These are phyloP conservation scores for Papilio aristodemus DNA, from an alignment of 1,140 invertebrate genomes.

Conservation along the genomic window DNA sequence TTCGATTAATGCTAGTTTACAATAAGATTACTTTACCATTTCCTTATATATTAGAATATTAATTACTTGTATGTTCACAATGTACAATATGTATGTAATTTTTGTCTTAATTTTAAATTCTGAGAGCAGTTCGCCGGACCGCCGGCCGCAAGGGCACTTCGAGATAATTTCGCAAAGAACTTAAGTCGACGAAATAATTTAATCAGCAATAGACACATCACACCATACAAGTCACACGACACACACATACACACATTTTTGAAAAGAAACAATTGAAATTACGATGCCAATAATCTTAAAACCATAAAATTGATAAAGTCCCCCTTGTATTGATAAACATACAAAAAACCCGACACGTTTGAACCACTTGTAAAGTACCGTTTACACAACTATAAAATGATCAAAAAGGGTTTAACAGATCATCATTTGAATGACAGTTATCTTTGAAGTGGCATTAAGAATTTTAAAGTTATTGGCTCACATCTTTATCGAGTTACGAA, in stretches of 20 bases:
- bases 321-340: conserved; percentile 24
- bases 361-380: conserved; percentile 15
- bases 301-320: neutral
- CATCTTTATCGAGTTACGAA: conserved; percentile 18
- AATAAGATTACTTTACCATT: conserved; percentile 77
- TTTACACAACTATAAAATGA: conserved; percentile 28
- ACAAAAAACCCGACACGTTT: conserved; percentile 26
- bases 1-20: conserved; percentile 78
- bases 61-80: conserved; percentile 79
- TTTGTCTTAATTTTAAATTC: conserved; percentile 69
- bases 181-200: conserved; percentile 40
- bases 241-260: conserved; percentile 35
- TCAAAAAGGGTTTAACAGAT: conserved; percentile 30
- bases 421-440: conserved; percentile 24
- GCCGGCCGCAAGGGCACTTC: conserved; percentile 75
- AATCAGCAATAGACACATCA: conserved; percentile 35
- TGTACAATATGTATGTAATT: conserved; percentile 75
- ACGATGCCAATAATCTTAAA: conserved; percentile 1
- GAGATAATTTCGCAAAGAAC: conserved; percentile 58
- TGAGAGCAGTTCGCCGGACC: conserved; percentile 72
- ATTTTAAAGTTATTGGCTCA: conserved; percentile 15
- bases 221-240: conserved; percentile 38
- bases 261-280: conserved; percentile 27
- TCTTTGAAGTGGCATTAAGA: conserved; percentile 27
- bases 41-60: conserved; percentile 66